A percentile compares a stretch with the other conserved stretches of the same genome.
phyloP scores from a whole-genome alignment of 1,140 invertebrate species.

The Cecropterus lyciades region DNA sequence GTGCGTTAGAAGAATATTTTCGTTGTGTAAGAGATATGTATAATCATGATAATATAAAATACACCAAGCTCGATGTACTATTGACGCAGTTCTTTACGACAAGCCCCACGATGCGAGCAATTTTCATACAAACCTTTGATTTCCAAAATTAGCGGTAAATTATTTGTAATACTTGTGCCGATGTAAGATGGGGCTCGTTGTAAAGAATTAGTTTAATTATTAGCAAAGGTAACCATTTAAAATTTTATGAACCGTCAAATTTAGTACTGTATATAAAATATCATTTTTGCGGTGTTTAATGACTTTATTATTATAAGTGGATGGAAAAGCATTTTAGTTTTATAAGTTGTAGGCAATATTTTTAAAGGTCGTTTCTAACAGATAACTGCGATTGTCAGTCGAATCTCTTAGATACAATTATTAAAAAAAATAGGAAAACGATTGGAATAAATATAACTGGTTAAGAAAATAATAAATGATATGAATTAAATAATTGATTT shows the following conservation, averaged over 20 bases:
- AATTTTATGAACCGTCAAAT: constrained; percentile 70
- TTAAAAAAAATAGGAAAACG: constrained; percentile 81
- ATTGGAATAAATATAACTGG: constrained; percentile 82
- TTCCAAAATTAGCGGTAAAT: constrained; percentile 44
- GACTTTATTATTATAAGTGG: constrained; percentile 76
- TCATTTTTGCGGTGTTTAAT: constrained; percentile 77
- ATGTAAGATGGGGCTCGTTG: constrained; percentile 57
- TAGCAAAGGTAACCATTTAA: constrained; percentile 66
- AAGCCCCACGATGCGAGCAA: constrained; percentile 47
- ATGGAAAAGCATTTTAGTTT: constrained; percentile 83
- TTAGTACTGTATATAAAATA: constrained; percentile 81
- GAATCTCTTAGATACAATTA: constrained; percentile 83
- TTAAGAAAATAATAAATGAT: constrained; percentile 84
- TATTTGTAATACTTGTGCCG: constrained; percentile 51
- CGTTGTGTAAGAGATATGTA: constrained; percentile 69
- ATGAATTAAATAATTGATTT: constrained; percentile 68
- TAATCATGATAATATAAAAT: constrained; percentile 76
- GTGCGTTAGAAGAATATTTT: constrained; percentile 59
- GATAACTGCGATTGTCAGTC: constrained; percentile 73
- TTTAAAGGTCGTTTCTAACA: constrained; percentile 80
- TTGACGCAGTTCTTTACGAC: constrained; percentile 60
- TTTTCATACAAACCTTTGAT: constrained; percentile 15
- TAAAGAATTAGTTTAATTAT: constrained; percentile 54
- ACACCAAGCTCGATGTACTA: constrained; percentile 72
- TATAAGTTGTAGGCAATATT: constrained; percentile 83